Conservation (phyloP, 2,888 invertebrate genomes). For the Megamerina dolium region DNA sequence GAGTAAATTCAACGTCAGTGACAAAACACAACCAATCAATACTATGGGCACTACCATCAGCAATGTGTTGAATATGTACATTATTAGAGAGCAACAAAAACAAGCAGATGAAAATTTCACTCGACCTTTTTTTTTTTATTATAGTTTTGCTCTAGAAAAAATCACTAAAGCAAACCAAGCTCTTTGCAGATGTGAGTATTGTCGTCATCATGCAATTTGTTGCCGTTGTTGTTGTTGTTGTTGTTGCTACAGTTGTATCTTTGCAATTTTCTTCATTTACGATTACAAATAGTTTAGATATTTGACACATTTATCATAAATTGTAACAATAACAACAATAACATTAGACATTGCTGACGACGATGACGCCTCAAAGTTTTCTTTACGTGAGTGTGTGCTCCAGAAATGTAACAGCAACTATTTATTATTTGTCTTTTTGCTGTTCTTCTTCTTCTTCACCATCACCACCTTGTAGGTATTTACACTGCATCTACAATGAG, state of each 20-base stretch:
- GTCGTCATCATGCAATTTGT: too few relatives aligned
- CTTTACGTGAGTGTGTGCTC: too few relatives aligned
- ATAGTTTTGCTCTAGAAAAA: slow-evolving; percentile 13
- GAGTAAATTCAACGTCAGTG: too few relatives aligned
- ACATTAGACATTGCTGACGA: too few relatives aligned
- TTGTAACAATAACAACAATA: too few relatives aligned
- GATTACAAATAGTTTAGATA: slow-evolving; percentile 18
- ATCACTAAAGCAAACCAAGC: too few relatives aligned
- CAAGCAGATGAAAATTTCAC: slow-evolving; percentile 5
- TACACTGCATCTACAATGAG: too few relatives aligned
- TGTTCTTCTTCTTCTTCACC: too few relatives aligned
- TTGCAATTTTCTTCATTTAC: slow-evolving; percentile 9
- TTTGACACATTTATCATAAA: slow-evolving; percentile 20
- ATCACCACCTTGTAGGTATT: too few relatives aligned
- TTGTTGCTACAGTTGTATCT: not conserved
- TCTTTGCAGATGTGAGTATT: not conserved
- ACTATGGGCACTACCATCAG: not conserved
- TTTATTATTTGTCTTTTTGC: too few relatives aligned
- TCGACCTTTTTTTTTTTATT: slow-evolving; percentile 8
- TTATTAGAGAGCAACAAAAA: not conserved
- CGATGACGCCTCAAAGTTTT: too few relatives aligned
- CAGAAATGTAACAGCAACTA: too few relatives aligned
- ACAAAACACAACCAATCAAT: slow-evolving; percentile 1
- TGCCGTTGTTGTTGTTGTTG: not conserved
- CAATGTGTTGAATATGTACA: not conserved